Conservation (phyloP, 2,888 invertebrate species). For the Cosmorhoe ocellata region DNA sequence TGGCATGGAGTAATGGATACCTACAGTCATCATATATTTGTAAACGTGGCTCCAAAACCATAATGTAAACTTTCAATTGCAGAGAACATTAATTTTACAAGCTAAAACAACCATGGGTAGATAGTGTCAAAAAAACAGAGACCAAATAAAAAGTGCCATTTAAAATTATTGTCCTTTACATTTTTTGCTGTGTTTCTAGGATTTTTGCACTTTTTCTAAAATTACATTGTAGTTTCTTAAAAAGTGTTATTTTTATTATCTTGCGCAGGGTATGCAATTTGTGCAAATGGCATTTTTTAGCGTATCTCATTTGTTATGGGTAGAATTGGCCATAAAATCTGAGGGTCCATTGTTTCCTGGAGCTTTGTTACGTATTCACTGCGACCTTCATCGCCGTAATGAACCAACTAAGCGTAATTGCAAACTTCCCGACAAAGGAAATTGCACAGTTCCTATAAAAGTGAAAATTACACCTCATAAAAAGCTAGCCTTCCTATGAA, state of each 20-base stretch:
- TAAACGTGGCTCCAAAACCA: constrained; percentile 2
- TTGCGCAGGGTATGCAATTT: constrained; percentile 60
- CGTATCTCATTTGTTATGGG: constrained; percentile 47
- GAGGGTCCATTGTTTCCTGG: constrained; percentile 46
- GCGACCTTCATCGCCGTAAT: constrained; percentile 43
- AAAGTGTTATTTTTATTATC: constrained; percentile 47
- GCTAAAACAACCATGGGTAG: constrained; percentile 19
- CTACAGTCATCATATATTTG: constrained; percentile 8
- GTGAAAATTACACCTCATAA: constrained; percentile 48
- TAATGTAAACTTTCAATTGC: constrained; percentile 11
- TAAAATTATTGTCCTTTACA: constrained; percentile 28
- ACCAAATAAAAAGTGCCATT: constrained; percentile 32
- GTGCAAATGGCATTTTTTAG: constrained; percentile 70
- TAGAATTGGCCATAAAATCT: constrained; percentile 55
- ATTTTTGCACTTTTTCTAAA: constrained; percentile 56
- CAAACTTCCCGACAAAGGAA: constrained; percentile 50
- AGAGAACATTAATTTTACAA: constrained; percentile 27
- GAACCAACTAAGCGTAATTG: constrained; percentile 39
- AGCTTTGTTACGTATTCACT: constrained; percentile 41
- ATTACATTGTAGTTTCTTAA: constrained; percentile 40
- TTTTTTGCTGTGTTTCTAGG: constrained; percentile 44
- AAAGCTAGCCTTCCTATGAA: constrained; percentile 33
- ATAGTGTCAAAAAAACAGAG: constrained; percentile 22
- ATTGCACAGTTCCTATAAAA: constrained; percentile 59
- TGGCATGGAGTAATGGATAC: constrained; percentile 8